Evolutionary conservation across 1,140 invertebrate genomes (phyloP), one percentile per base, ranked within the genome.

Genomic region (Pristionchus pacificus): DNA sequence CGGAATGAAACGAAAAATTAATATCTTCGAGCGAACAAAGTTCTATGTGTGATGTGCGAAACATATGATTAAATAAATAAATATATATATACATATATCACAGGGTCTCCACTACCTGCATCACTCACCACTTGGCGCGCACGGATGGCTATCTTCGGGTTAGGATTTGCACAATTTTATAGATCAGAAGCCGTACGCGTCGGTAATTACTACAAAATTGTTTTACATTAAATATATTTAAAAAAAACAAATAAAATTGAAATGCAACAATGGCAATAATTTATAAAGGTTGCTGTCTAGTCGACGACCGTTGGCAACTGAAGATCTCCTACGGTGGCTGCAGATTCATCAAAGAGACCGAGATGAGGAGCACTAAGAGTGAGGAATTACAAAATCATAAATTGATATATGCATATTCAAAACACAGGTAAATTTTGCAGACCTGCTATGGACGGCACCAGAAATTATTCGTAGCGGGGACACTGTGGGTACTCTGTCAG

Each of bases 381-480:
- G 19, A 19, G 6, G 19, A 10, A 10, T 19, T 19, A 10, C 19
- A 10, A 10, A 49, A 49, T 49, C 6, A 10, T 49, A 10, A 19
- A 49, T 6, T 49, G 6, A 10, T 19, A 49, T 19, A 10, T 10
- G 6, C 19, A 6, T 10, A 49, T 49, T 49, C 19, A 19, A 49
- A 49, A 10, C 6, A 10, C 38, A 49, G 19, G 19, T 10, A 49
- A 49, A 49, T 10, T 10, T 49, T 80, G 65, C 74, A 86, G 85
- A 83, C 87, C 88, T 93, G 83, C 88, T 98, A 78, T 98, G 95
- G 95, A 94, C 91, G 85, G 93, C 95, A 27, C 95, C 95, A 19
- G 95, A 98, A 85, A 84, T 96, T 28, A 85, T 98, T 69, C 87
- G 94, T 74, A n/a, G n/a, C n/a, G n/a, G n/a, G n/a, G n/a, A n/a